Evolutionary conservation across 2,113 vertebrate genomes (phyloP).

Genomic region (Phyllostomus hastatus): DNA sequence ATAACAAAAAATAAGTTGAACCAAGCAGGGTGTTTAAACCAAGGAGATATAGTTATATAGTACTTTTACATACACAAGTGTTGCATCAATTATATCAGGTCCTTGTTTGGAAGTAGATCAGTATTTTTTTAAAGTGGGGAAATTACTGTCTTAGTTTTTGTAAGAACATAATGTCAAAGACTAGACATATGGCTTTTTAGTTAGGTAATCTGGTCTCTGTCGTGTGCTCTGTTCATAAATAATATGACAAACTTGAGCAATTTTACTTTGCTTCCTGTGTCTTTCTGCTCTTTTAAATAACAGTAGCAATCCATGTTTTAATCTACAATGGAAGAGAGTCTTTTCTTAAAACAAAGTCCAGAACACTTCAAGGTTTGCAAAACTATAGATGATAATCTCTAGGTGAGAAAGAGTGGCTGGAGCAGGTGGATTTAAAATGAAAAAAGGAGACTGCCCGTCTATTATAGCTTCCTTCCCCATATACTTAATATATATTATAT

Average conservation of each 20-base stretch:
- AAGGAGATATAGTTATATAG: not conserved
- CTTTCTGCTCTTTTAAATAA: not conserved
- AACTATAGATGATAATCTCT: not conserved
- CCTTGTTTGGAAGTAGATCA: not conserved
- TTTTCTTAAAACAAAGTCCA: not conserved
- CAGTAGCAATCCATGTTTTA: not conserved
- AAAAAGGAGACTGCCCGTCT: not conserved
- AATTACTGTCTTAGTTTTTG: not conserved
- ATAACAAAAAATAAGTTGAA: constrained; percentile 3
- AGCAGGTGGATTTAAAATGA: not conserved
- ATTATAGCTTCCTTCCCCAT: not conserved
- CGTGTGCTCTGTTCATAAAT: not conserved
- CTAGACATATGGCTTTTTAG: not conserved
- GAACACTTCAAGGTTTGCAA: not conserved
- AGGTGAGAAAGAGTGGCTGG: not conserved
- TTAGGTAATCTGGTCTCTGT: not conserved
- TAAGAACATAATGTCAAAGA: not conserved
- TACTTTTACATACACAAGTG: not conserved
- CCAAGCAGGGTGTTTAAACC: not conserved
- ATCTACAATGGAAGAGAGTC: not conserved
- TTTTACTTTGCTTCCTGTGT: not conserved
- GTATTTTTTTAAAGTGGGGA: not conserved
- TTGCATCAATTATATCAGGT: not conserved
- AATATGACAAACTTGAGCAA: not conserved
- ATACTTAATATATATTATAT: too few relatives aligned